Base-by-base conservation (phyloP, 2,888 invertebrate genomes). In the Mythimna ferrago region DNA sequence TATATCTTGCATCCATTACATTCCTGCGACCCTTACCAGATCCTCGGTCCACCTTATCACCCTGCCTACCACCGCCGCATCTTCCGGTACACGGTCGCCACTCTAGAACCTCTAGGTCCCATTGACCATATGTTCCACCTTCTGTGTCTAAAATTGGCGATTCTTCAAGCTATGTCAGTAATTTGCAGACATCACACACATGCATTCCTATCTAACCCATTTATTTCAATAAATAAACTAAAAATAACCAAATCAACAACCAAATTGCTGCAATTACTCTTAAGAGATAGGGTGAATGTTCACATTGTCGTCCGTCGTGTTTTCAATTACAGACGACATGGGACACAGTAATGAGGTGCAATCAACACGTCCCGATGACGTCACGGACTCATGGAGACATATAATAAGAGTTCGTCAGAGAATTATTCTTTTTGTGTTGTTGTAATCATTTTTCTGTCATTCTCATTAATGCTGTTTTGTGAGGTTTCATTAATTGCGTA, bases 251-350 rank as follows among this genome's bases (percentile, higher is more conserved):
- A 71, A 74, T 60, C 48, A 65, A 38, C 11, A 57, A 68, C 2
- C 67, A 71, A 75, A 74, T 60, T 51, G 1, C 65, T 44, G 32
- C 19, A 57, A 80, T 73, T 61, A 65, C 63, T 75, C 67, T 35
- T 38, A 41, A 53, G 56, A 35, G 62, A 75, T 32, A 81, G 85
- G 81, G 85, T 85, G 64, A 81, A 66, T 69, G 80, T 65, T 56
- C 77, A 73, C 63, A 76, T 78, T 81, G 80, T 87, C 71, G 80
- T 83, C 81, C 64, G 19, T 58, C 44, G 58, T 80, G 81, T 85
- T 84, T 88, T 89, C 88, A 90, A 90, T 91, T 91, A 90, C 76
- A 76, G 66, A 78, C 79, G 84, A 89, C 89, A 88, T 66, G 87
- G 78, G 77, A 82, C 78, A 65, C 73, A 71, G 83, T 88, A 89